A percentile compares a stretch with the other conserved stretches of the same genome.
Evolutionary conservation across 2,797 vertebrate species (phyloP).

Genomic region (Margarornis squamiger): DNA sequence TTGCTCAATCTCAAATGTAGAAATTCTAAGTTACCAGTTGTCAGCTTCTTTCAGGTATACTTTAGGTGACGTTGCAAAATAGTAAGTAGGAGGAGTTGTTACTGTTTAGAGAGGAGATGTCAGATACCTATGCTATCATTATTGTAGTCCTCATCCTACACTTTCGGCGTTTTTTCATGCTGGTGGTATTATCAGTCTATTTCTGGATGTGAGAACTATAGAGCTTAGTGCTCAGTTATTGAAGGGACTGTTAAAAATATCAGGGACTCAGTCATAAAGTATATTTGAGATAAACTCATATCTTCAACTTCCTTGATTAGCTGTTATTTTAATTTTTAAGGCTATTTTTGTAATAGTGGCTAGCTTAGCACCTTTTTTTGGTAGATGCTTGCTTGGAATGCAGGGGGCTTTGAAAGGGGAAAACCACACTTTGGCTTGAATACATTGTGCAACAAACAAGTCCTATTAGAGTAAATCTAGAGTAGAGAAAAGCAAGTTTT

Average conservation of each 20-base stretch:
- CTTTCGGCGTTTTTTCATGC: not conserved
- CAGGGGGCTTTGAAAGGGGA: not conserved
- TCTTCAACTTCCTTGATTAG: not conserved
- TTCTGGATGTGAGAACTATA: not conserved
- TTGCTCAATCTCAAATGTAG: not conserved
- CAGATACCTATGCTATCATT: not conserved
- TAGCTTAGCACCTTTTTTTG: not conserved
- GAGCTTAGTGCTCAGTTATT: not conserved
- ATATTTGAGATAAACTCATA: not conserved
- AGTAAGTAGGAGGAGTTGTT: not conserved
- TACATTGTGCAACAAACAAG: not conserved
- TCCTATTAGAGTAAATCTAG: not conserved
- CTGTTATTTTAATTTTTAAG: not conserved
- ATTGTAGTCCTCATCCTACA: not conserved
- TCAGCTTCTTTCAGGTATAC: not conserved
- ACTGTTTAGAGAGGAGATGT: not conserved
- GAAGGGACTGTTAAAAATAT: not conserved
- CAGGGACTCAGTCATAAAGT: not conserved
- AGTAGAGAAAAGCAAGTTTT: not conserved
- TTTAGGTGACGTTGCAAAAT: not conserved
- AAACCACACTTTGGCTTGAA: not conserved
- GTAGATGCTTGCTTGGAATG: not conserved
- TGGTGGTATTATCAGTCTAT: not conserved
- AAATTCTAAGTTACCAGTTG: not conserved
- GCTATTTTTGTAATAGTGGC: not conserved